phyloP scores from a whole-genome alignment of 2,113 vertebrate genomes.

The Varanus salvator region DNA sequence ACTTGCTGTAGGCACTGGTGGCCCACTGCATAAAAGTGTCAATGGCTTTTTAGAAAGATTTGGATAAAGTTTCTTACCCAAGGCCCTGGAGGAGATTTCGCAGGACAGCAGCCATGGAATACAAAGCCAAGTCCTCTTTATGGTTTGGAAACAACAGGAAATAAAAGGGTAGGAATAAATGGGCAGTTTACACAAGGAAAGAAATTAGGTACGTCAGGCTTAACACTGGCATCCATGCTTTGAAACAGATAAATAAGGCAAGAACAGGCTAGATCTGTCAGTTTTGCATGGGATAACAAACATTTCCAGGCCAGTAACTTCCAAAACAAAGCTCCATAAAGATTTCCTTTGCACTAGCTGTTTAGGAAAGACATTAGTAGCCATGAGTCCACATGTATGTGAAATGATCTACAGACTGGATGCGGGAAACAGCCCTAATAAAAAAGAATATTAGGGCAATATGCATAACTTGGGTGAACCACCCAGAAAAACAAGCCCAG shows the following conservation, averaged over 20 bases:
- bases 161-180: not conserved
- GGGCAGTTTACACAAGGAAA: not conserved
- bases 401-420: not conserved
- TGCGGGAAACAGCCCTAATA: no score
- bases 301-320: not conserved
- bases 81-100: not conserved
- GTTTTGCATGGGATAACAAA: not conserved
- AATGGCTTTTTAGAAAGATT: constrained; percentile 5
- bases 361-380: not conserved
- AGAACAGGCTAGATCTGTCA: not conserved
- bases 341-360: no score
- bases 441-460: not conserved
- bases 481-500: not conserved
- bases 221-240: not conserved
- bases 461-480: not conserved
- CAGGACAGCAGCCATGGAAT: not conserved
- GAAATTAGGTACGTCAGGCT: not conserved
- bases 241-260: not conserved
- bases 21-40: not conserved
- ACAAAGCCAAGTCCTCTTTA: not conserved
- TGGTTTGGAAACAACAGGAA: not conserved
- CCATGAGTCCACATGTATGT: not conserved
- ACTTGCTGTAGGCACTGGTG: not conserved
- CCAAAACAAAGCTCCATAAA: not conserved
- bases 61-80: not conserved